Evolutionary conservation across 2,888 invertebrate genomes (phyloP).

Genomic region (Sphecodes monilicornis): DNA sequence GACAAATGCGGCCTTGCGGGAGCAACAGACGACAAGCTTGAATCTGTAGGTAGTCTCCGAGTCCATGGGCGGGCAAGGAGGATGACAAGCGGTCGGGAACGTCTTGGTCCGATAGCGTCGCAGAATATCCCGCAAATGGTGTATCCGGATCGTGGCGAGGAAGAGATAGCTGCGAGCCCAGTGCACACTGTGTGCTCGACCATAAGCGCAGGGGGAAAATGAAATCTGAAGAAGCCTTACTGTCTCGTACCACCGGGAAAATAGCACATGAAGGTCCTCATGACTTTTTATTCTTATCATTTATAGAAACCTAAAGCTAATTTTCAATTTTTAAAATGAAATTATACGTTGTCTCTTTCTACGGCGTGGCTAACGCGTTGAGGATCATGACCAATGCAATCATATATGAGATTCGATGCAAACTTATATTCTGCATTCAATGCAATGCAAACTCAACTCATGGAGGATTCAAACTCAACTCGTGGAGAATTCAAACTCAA

Average conservation of each 20-base stretch:
- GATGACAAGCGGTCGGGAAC: constrained; percentile 55
- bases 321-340: not conserved
- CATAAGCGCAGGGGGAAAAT: not conserved
- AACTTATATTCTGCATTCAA: no score
- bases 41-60: constrained; percentile 15
- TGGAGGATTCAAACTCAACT: no score
- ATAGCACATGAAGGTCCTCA: not conserved
- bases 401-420: no score
- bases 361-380: no score
- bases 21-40: constrained; percentile 6
- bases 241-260: not conserved
- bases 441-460: no score
- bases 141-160: constrained; percentile 61
- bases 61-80: constrained; percentile 29
- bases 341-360: not conserved
- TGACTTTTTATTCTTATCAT: not conserved
- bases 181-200: not conserved
- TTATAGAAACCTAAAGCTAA: not conserved
- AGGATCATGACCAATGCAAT: no score
- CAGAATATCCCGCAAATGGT: constrained; percentile 69
- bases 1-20: not conserved
- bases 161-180: constrained; percentile 56
- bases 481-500: no score
- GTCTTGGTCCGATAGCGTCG: constrained; percentile 62
- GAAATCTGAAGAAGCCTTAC: not conserved